These are phyloP conservation scores for Catamblyrhynchus diadema DNA, from an alignment of 2,797 vertebrate genomes.

Conservation along the genomic window DNA sequence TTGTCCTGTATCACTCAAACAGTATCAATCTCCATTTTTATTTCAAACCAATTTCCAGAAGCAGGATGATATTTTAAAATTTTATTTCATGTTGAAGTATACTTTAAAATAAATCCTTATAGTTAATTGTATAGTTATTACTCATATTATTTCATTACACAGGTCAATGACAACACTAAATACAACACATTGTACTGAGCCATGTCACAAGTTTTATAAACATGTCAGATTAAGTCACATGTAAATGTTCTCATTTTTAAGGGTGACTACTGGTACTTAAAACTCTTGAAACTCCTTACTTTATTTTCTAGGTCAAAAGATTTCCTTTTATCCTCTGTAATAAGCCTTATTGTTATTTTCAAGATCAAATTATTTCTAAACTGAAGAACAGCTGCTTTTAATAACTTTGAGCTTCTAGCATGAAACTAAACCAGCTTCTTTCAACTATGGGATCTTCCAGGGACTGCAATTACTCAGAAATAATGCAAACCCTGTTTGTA, in stretches of 20 bases:
- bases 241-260: neutral
- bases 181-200: neutral
- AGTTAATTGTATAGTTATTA: neutral
- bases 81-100: neutral
- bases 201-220: neutral
- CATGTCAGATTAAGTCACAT: neutral
- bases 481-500: neutral
- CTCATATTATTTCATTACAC: neutral
- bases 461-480: neutral
- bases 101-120: neutral
- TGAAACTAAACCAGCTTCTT: neutral
- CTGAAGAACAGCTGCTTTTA: neutral
- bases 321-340: neutral
- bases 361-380: neutral
- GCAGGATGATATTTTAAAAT: neutral
- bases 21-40: neutral
- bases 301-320: constrained; percentile 12
- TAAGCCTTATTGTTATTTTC: neutral
- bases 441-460: neutral
- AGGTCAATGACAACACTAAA: neutral
- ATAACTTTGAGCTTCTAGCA: neutral
- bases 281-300: neutral
- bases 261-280: neutral
- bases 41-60: neutral
- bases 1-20: neutral